Evolutionary conservation across 2,797 vertebrate species (phyloP).

Genomic region (Sebastes dallii): DNA sequence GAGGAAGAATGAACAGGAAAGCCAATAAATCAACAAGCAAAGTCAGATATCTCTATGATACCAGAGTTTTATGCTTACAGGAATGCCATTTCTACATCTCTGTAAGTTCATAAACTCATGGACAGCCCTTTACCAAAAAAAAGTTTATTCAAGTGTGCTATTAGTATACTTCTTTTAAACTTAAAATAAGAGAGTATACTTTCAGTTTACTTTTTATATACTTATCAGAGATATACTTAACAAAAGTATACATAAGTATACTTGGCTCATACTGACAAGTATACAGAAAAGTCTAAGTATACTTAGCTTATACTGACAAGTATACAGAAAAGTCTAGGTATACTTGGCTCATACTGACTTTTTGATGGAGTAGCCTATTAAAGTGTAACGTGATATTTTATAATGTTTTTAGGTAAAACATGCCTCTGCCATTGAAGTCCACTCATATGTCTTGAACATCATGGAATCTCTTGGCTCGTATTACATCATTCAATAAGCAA

Average conservation of each 20-base stretch:
- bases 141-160: too few relatives aligned
- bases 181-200: too few relatives aligned
- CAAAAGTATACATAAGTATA: too few relatives aligned
- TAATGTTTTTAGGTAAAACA: neutral
- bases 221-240: too few relatives aligned
- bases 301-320: too few relatives aligned
- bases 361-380: too few relatives aligned
- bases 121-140: neutral
- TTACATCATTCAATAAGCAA: constrained; percentile 25
- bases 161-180: too few relatives aligned
- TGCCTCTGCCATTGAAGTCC: neutral
- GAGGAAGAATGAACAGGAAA: constrained; percentile 3
- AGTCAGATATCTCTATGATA: neutral
- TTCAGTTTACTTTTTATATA: too few relatives aligned
- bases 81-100: neutral
- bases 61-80: neutral
- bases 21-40: neutral
- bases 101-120: neutral
- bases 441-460: neutral
- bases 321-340: too few relatives aligned
- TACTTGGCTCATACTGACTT: too few relatives aligned
- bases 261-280: too few relatives aligned
- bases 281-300: too few relatives aligned
- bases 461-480: neutral
- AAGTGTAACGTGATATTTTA: neutral